Conservation (phyloP, 2,888 invertebrate species). For the Therioaphis trifolii region DNA sequence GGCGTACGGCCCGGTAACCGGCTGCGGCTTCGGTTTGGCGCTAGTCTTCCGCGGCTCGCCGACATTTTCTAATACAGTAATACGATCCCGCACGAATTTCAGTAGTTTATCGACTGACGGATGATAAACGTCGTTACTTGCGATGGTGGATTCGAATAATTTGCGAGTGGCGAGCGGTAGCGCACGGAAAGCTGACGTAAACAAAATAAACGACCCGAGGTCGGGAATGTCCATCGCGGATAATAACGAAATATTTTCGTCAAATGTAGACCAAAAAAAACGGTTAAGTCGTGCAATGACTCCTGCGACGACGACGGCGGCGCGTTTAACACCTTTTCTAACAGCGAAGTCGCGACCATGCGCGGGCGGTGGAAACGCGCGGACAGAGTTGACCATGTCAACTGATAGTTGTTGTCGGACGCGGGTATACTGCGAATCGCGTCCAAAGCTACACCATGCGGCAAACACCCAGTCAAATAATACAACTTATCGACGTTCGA, state of each 20-base stretch:
- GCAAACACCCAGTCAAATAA: background rate
- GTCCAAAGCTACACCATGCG: background rate
- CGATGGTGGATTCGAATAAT: background rate
- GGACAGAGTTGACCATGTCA: background rate
- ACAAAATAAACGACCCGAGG: background rate
- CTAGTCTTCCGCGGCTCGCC: background rate
- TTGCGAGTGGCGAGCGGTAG: conserved; percentile 7
- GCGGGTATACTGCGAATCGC: background rate
- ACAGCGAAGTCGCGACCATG: background rate
- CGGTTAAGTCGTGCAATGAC: background rate
- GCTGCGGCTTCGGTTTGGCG: background rate
- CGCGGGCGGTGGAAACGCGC: background rate
- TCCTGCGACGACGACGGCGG: conserved; percentile 6
- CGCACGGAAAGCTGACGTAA: background rate
- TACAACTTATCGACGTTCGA: background rate
- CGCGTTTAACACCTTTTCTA: background rate
- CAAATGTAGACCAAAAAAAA: background rate
- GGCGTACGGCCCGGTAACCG: background rate
- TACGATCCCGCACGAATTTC: background rate
- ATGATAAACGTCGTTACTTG: background rate
- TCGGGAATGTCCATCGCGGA: background rate
- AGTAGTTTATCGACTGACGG: background rate
- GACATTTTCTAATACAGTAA: background rate
- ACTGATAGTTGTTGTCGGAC: background rate
- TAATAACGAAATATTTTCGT: background rate